Conservation (phyloP, 1,140 invertebrate species). For the Bathynomus jamesi region DNA sequence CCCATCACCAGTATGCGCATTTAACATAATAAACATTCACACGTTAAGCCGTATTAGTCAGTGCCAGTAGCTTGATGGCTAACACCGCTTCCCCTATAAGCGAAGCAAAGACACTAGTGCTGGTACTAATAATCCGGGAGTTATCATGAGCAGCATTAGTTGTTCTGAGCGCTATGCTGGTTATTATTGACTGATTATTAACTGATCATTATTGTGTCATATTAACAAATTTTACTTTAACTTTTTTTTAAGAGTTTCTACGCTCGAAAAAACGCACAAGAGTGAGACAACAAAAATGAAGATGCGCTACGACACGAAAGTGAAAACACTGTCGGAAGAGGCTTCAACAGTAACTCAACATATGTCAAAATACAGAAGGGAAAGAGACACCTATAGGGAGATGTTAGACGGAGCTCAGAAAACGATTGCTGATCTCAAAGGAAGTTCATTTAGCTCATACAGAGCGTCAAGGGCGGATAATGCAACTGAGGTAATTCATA, state of each 20-base stretch:
- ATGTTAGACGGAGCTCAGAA: constrained; percentile 79
- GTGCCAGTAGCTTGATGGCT: no score
- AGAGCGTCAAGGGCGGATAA: constrained; percentile 29
- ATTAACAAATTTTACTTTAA: neutral
- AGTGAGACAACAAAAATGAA: constrained; percentile 76
- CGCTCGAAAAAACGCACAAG: constrained; percentile 70
- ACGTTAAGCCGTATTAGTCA: no score
- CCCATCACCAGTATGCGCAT: no score
- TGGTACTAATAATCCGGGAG: no score
- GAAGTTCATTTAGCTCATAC: constrained; percentile 17
- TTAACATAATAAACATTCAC: no score
- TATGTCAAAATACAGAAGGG: constrained; percentile 68
- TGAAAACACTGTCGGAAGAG: constrained; percentile 76
- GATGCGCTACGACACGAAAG: constrained; percentile 76
- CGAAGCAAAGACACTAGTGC: no score
- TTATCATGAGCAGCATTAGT: no score
- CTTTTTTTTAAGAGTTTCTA: constrained; percentile 41
- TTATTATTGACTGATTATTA: no score
- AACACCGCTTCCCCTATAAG: no score
- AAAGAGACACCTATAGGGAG: constrained; percentile 82
- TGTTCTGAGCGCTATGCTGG: no score
- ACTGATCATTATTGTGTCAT: neutral
- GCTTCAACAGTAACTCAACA: constrained; percentile 73
- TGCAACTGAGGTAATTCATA: constrained; percentile 22
- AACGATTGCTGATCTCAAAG: constrained; percentile 66